Evolutionary conservation across 35 echinoderm and acorn worm genomes (phyloP).

Genomic region (Amphiura filiformis): DNA sequence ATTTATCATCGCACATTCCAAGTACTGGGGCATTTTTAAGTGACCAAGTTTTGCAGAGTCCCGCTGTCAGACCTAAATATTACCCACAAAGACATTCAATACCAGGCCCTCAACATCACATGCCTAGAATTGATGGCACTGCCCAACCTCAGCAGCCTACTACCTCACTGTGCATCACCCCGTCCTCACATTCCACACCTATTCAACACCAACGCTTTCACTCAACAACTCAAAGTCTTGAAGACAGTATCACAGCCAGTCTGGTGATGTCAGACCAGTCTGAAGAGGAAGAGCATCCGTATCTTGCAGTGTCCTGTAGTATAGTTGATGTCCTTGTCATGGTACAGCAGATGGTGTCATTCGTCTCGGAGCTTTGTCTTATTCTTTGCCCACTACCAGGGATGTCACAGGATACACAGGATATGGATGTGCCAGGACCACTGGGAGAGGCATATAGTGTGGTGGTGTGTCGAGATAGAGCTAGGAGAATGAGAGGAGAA

Average conservation of each 20-base stretch:
- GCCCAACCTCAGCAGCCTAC: too few species aligned
- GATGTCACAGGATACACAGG: not conserved
- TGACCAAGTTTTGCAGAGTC: too few species aligned
- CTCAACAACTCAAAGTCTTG: not conserved
- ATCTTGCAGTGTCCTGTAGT: conserved; percentile 9
- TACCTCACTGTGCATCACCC: too few species aligned
- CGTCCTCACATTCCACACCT: not conserved
- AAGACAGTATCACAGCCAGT: not conserved
- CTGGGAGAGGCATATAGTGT: not conserved
- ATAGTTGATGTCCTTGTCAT: conserved; percentile 31
- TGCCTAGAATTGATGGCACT: too few species aligned
- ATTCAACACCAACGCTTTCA: not conserved
- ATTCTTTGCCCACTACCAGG: conserved; percentile 10
- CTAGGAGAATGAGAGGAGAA: not conserved
- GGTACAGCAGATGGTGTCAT: conserved; percentile 1
- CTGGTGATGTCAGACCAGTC: not conserved
- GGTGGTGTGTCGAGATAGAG: not conserved
- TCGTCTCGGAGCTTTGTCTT: conserved; percentile 1
- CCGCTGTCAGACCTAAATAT: too few species aligned
- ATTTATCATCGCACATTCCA: not conserved
- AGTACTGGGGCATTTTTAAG: too few species aligned
- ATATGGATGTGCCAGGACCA: not conserved
- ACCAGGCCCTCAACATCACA: too few species aligned
- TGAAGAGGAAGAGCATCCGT: not conserved
- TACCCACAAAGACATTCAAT: too few species aligned